These are phyloP conservation scores for Phalanger gymnotis DNA, from an alignment of 2,797 vertebrate species.

Conservation along the genomic window DNA sequence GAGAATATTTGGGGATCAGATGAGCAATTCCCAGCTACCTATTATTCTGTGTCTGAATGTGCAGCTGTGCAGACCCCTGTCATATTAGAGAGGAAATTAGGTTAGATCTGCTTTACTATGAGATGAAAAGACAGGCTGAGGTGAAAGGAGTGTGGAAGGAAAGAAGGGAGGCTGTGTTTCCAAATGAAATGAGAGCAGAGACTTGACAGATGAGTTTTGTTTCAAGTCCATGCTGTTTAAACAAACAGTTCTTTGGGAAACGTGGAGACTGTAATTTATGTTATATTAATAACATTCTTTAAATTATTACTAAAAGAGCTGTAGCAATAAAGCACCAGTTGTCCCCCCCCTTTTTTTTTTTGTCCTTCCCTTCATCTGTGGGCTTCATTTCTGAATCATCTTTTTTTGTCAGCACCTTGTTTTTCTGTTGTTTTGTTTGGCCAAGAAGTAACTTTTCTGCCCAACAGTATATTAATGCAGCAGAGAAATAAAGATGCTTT, in stretches of 20 bases:
- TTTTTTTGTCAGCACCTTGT: conserved; percentile 67
- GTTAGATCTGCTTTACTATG: conserved; percentile 66
- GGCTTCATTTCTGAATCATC: conserved; percentile 78
- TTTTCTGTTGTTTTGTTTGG: conserved; percentile 83
- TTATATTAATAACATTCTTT: conserved; percentile 83
- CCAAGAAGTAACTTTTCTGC: conserved; percentile 83
- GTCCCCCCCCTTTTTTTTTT: conserved; percentile 58
- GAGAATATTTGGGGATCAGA: conserved; percentile 66
- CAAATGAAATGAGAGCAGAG: conserved; percentile 65
- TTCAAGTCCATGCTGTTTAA: conserved; percentile 74
- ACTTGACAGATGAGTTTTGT: conserved; percentile 71
- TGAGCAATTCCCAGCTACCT: conserved; percentile 49
- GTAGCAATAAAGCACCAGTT: conserved; percentile 67
- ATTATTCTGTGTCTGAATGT: conserved; percentile 41
- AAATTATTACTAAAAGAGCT: conserved; percentile 82
- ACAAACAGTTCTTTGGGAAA: conserved; percentile 77
- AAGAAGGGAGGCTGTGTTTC: conserved; percentile 63
- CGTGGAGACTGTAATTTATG: conserved; percentile 79
- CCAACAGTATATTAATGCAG: conserved; percentile 82
- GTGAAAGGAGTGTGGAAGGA: conserved; percentile 58
- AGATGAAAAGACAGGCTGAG: conserved; percentile 73
- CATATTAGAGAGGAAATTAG: conserved; percentile 40
- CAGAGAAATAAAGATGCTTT: conserved; percentile 86
- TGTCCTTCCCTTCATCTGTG: conserved; percentile 72
- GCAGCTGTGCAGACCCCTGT: conserved; percentile 21